Base-by-base conservation (phyloP, 2,888 invertebrate genomes). In the Psylliodes chrysocephalus region DNA sequence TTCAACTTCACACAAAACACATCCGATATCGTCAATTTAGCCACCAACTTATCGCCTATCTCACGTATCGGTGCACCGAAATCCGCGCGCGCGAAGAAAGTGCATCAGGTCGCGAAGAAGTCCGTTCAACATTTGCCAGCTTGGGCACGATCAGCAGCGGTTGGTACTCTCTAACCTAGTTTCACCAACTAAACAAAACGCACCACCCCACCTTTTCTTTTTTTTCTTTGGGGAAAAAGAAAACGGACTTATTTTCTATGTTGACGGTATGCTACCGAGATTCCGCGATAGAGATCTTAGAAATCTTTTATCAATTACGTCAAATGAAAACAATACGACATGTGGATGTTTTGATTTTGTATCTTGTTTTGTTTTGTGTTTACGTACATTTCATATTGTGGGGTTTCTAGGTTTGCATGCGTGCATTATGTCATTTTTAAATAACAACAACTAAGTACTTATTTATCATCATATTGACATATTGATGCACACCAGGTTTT, bases 111-210 rank as follows among this genome's bases (percentile, higher is more conserved):
- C 55, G 44, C 44, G 33, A 55, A 42, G 44, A 12, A 46, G 25
- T 17, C 28, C 6, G 14, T 17, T 54, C 14, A 19, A 33, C 55
- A 30, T 55, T 55, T 55, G 55, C 12, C 5, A 46, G 38, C 33
- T 28, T 17, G 7, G 7, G 14, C 25, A 25, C 17, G 25, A 54
- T 54, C 54, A 42, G 30, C 54, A 28, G 25, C 8, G 30, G 46
- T 44, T 55, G 17, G 55, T 55, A 30, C 42, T 44, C 55, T 55
- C 42, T 55, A 55, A 55, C 55, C 55, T 55, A 55, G 55, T 33
- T 55, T 44, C 19, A 18, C 7, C 30, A 22, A 28, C 17, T 17
- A 12, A 18, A 30, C 35, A 14, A 12, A 10, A 17, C 8, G 10
- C 10, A 28, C 14, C 18, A 46, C 44, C 44, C 44, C 55, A 55